Conservation (phyloP, 2,113 vertebrate genomes). For the Cochlearius cochlearius region DNA sequence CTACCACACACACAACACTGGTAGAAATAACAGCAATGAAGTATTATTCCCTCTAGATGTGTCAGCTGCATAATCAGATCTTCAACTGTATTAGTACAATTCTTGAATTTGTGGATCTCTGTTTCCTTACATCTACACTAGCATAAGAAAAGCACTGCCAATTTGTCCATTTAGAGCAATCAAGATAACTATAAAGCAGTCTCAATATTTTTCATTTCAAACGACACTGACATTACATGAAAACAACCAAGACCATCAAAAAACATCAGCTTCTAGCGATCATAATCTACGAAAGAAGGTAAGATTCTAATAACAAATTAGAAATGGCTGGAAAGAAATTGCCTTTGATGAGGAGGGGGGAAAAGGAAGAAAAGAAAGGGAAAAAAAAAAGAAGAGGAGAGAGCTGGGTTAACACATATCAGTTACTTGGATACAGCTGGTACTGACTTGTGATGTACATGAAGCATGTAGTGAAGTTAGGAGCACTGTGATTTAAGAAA, state of each 20-base stretch:
- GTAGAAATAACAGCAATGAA: conserved; percentile 10
- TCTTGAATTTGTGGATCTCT: conserved; percentile 2
- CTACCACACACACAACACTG: not conserved
- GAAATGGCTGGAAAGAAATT: not conserved
- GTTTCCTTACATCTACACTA: not conserved
- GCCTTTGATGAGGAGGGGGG: not conserved
- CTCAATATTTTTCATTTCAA: conserved; percentile 40
- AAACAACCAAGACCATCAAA: not conserved
- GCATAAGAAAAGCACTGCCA: not conserved
- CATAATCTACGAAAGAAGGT: not conserved
- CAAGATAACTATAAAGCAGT: not conserved
- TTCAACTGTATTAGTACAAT: not conserved
- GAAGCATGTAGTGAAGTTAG: not conserved
- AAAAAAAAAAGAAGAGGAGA: not conserved
- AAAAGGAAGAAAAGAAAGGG: not conserved
- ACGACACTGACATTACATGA: not conserved
- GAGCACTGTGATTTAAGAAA: not conserved
- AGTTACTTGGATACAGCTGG: not conserved
- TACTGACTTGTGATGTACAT: not conserved
- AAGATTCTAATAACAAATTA: conserved; percentile 8
- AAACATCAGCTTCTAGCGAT: not conserved
- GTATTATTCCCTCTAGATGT: not conserved
- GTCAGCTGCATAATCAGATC: conserved; percentile 5
- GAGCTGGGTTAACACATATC: not conserved
- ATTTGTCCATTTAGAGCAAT: conserved; percentile 2